Conservation (phyloP, 2,797 vertebrate genomes). For the Florisuga fusca region DNA sequence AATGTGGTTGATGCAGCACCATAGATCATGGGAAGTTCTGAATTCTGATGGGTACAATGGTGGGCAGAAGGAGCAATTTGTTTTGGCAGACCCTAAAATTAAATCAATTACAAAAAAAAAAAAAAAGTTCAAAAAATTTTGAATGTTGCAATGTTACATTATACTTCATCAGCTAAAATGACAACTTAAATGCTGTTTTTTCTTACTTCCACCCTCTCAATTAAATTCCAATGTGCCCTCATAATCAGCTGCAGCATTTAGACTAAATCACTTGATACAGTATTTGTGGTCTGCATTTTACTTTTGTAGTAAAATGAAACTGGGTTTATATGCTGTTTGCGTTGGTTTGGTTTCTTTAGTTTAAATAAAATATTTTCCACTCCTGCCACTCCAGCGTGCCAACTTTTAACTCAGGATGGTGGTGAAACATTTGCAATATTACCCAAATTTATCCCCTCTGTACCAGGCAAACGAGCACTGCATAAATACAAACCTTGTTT, state of each 20-base stretch:
- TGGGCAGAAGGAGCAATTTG: not conserved
- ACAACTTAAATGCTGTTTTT: not conserved
- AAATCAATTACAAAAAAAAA: not conserved
- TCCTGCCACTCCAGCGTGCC: not conserved
- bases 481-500: not conserved
- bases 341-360: not conserved
- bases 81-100: not conserved
- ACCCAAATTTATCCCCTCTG: not conserved
- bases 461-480: not conserved
- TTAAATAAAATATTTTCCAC: not conserved
- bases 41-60: not conserved
- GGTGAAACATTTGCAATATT: constrained; percentile 36
- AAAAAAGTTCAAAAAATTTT: not conserved
- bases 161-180: not conserved
- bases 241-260: not conserved
- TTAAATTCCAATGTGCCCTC: not conserved
- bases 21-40: not conserved
- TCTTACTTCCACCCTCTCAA: not conserved
- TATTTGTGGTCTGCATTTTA: not conserved
- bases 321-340: not conserved
- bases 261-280: not conserved
- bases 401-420: constrained; percentile 18
- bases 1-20: not conserved
- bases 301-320: not conserved
- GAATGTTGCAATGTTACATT: not conserved